These are phyloP conservation scores for Formica aserva DNA, from an alignment of 2,888 invertebrate genomes.

Conservation along the genomic window DNA sequence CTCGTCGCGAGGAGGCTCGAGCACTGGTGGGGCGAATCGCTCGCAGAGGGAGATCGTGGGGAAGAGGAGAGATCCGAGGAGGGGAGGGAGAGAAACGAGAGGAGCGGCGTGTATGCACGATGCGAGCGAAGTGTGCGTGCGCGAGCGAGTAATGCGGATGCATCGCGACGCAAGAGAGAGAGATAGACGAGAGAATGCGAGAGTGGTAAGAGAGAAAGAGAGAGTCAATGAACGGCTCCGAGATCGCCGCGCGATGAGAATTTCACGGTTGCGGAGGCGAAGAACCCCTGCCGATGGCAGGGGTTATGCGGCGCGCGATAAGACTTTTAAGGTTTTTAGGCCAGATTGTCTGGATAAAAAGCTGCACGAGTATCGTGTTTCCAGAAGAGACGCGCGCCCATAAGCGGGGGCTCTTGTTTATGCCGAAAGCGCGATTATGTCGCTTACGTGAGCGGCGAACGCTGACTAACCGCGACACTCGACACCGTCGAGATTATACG, in stretches of 20 bases:
- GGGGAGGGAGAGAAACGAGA: conserved; percentile 8
- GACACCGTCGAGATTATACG: conserved; percentile 37
- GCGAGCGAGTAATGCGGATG: conserved; percentile 73
- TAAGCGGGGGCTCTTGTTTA: conserved; percentile 27
- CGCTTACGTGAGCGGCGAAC: conserved; percentile 33
- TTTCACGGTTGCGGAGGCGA: conserved; percentile 68
- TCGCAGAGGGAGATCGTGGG: conserved; percentile 35
- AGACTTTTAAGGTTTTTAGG: conserved; percentile 16
- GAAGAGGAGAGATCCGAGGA: neutral
- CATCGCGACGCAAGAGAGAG: conserved; percentile 26
- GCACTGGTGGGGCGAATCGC: conserved; percentile 50
- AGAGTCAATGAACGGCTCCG: conserved; percentile 68
- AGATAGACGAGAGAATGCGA: neutral
- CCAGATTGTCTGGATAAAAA: conserved; percentile 1
- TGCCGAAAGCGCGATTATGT: conserved; percentile 30
- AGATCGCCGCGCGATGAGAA: conserved; percentile 66
- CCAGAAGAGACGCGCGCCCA: neutral
- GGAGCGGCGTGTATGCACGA: conserved; percentile 46
- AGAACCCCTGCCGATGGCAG: neutral
- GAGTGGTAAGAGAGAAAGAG: conserved; percentile 28
- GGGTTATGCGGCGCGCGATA: conserved; percentile 28
- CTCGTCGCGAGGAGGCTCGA: conserved; percentile 38
- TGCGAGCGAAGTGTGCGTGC: conserved; percentile 33
- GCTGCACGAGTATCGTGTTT: neutral
- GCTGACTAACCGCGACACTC: conserved; percentile 40